Evolutionary conservation across 1,140 invertebrate genomes (phyloP), one percentile per base, ranked within the genome.

Genomic region (Ostrea edulis): DNA sequence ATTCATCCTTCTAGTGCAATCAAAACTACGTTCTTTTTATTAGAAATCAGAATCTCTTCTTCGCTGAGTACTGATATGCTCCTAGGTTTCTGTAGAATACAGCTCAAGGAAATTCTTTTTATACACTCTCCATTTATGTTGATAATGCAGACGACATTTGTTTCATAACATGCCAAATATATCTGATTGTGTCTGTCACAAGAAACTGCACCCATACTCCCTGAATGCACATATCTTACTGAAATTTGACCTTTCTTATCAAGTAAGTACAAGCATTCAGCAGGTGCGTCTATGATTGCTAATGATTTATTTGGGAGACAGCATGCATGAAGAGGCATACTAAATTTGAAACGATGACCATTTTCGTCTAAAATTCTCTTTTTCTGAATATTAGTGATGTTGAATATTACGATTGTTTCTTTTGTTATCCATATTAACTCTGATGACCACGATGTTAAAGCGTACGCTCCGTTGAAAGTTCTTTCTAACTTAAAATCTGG

Each of bases 401-500:
- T 17, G 68, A 77, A 77, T 14, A 12, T 77, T 35, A 77, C 14
- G 0, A 77, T 77, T 11, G 35, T 77, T 44, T 77, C 25, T 77
- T 77, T 77, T 35, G 68, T 77, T 17, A 77, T 44, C 68, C 68
- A 77, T 29, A 77, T 77, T 25, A 77, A 77, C 25, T 77, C 68
- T 29, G 68, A 35, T 12, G 68, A 77, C 0, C 14, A 2, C 29
- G 68, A 29, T 35, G 68, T 29, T 29, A 77, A 29, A 2, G 68
- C 68, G 29, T 77, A 77, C 9, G 68, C 68, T 12, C 68, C 68
- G 4, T 77, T 77, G 5, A 77, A 77, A 17, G 25, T 25, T 77
- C 25, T 44, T 77, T 77, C 68, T 35, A 77, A 77, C 7, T 9
- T 77, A 25, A 25, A 35, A 5, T 77, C 25, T 25, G 68, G 68